Evolutionary conservation across 2,797 vertebrate genomes (phyloP), one percentile per base, ranked within the genome.

Genomic region (Phoxinus dragarum): DNA sequence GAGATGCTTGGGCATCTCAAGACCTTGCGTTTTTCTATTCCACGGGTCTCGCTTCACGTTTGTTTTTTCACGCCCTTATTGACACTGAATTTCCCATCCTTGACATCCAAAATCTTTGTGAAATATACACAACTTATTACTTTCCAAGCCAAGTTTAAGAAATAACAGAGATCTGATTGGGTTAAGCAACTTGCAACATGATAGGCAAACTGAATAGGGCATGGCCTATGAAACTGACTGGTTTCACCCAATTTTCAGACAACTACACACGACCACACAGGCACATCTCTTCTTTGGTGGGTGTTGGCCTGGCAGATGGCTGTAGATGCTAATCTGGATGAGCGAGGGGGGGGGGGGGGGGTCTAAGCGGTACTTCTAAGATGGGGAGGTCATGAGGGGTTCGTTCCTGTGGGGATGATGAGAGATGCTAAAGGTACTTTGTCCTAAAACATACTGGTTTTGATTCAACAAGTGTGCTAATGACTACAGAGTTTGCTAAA

Each of bases 301-400:
- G 80, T 40, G 36, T 27, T 34, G 10, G 54, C 27, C n/a, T 64
- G 67, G 68, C 75, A 85, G 84, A 80, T 85, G 84, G 76, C 75
- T 78, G 40, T 79, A 38, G 67, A 85, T 85, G 64, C 76, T 85
- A 85, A 85, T 85, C 83, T 85, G 83, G 75, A 79, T 84, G 38
- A 79, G 52, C 27, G 34, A 44, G 40, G 40, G 40, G 40, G 3
- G 1, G 4, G 4, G 5, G 73, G 61, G 31, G 73, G 66, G 40
- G 40, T 71, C 36, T 71, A 72, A 84, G 67, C 40, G 1, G 52
- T 72, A 85, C 67, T 72, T 79, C 49, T 19, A 54, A 80, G 44
- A 59, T 19, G 67, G 52, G 40, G 27, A 40, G 66, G 75, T 72
- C 52, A 21, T n/a, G 3, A 49, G 31, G 19, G 56, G 31, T 79